phyloP scores from a whole-genome alignment of 2,888 invertebrate genomes.

The Pelosia muscerda region DNA sequence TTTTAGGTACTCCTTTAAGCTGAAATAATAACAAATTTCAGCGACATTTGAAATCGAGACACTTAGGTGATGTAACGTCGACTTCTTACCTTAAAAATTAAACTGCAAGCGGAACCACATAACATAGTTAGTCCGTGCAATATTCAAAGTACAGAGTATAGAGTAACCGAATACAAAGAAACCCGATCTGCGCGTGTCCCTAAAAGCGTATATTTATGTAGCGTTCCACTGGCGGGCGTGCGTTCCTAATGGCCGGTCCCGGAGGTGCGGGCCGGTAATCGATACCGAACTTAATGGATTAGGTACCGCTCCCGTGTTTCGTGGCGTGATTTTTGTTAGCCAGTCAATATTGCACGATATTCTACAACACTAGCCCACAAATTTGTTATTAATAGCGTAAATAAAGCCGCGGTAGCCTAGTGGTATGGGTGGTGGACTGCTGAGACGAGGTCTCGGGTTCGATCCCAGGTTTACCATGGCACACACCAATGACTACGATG shows the following conservation, averaged over 20 bases:
- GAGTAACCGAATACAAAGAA: conserved; percentile 24
- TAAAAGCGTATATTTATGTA: conserved; percentile 49
- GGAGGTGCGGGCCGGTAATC: conserved; percentile 49
- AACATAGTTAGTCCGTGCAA: neutral
- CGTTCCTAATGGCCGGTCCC: conserved; percentile 55
- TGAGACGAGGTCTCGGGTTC: no score
- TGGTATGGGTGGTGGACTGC: no score
- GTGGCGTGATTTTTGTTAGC: conserved; percentile 32
- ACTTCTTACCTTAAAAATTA: neutral
- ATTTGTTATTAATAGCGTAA: no score
- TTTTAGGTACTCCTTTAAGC: no score
- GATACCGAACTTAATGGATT: conserved; percentile 55
- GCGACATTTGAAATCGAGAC: no score
- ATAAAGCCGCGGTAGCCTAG: no score
- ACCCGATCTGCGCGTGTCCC: conserved; percentile 29
- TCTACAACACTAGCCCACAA: no score
- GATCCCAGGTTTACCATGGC: no score
- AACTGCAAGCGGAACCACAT: neutral
- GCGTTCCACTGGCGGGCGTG: conserved; percentile 44
- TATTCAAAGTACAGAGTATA: conserved; percentile 10
- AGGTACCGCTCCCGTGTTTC: conserved; percentile 35
- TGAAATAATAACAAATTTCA: no score
- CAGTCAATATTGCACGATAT: neutral
- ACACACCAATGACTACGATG: no score
- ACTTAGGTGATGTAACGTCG: no score